Base-by-base conservation (phyloP, 2,888 invertebrate species). In the Torymus texanus region DNA sequence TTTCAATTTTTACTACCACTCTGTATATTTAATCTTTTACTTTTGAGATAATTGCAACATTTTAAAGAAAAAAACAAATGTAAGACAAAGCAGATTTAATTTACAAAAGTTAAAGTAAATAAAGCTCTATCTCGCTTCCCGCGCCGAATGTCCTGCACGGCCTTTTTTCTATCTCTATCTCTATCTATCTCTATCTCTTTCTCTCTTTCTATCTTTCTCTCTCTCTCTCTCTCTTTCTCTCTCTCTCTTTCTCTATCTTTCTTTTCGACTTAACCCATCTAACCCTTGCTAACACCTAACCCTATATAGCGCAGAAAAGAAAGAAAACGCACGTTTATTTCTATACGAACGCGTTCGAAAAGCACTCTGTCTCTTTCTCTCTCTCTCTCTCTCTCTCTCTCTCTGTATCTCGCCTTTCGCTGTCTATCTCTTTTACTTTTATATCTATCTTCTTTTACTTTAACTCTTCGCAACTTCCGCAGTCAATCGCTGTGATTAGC, bases 241-340 rank as follows among this genome's bases (percentile, higher is more conserved):
- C 5, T 8, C 41, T 41, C 5, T 41, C 29, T 29, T 1, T 41
- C 5, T 41, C 41, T 41, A 4, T 41, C 41, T 41, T 86, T 81
- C 71, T 82, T 78, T 83, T 83, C 72, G 73, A 79, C 81, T 76
- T 75, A 84, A 87, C 85, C 85, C 81, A 81, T 83, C 82, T 87
- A 87, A 87, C 84, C 41, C 86, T 83, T 79, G 85, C 86, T 87
- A 86, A 86, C 85, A 83, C 82, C 74, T 83, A 87, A 87, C 85
- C 84, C 83, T 76, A 65, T 16, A 50, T 41, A 41, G 41, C 41
- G 10, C 41, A 11, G 58, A 59, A 16, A 67, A 51, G 13, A 13
- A 59, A 16, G 12, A 24, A 55, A 24, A 73, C 21, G n/a, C n/a
- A 62, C 55, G 16, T 24, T 62, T 1, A 14, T 50, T 58, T 29